Percentiles rank a stretch among this genome's conserved stretches.
These are phyloP conservation scores for Nasonia longicornis DNA, from an alignment of 1,140 invertebrate species.

Conservation along the genomic window DNA sequence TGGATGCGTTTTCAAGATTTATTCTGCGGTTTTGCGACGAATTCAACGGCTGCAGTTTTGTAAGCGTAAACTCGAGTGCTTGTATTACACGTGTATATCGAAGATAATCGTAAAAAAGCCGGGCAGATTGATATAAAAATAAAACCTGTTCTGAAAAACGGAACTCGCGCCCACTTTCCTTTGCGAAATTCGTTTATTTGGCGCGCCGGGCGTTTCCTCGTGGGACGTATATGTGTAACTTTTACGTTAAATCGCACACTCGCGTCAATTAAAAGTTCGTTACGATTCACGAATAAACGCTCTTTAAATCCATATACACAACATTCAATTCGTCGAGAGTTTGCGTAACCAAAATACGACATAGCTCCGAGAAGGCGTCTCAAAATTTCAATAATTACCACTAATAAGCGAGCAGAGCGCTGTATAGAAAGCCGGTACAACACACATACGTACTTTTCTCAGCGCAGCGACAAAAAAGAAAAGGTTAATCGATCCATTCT, in stretches of 20 bases:
- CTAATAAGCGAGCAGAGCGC: conserved; percentile 6
- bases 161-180: background rate
- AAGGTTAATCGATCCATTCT: conserved; percentile 36
- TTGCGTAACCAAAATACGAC: background rate
- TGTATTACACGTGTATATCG: background rate
- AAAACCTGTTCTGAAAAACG: conserved; percentile 2
- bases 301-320: background rate
- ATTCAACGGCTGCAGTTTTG: too few relatives aligned
- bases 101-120: background rate
- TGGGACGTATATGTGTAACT: too few relatives aligned
- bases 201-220: too few relatives aligned
- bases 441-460: background rate
- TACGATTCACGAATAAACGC: background rate
- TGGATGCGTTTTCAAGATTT: too few relatives aligned
- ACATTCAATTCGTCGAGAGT: background rate
- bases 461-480: background rate
- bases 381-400: conserved; percentile 9
- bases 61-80: background rate
- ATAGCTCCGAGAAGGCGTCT: background rate
- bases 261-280: background rate
- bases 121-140: background rate
- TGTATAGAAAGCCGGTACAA: conserved; percentile 12
- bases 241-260: too few relatives aligned
- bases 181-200: too few relatives aligned
- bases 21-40: too few relatives aligned